Evolutionary conservation across 2,113 vertebrate species (phyloP), one percentile per base, ranked within the genome.

Genomic region (Triplophysa tibetana): DNA sequence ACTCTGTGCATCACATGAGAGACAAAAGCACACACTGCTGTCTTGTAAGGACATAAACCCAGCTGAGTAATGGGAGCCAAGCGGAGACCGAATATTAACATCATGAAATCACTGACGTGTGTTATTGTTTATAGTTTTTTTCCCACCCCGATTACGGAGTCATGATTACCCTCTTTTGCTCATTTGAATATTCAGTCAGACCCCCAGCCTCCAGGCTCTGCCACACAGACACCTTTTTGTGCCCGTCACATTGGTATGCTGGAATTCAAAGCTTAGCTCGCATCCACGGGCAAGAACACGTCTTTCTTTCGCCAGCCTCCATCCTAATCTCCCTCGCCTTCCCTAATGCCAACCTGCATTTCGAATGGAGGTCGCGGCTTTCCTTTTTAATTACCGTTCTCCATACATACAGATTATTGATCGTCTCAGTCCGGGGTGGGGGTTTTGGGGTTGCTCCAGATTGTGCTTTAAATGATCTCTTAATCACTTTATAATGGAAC

Each of bases 401-500:
- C 65, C 76, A 72, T 79, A 84, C 73, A 81, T 86, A 84, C 81
- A 78, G 76, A 8, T 41, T 88, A 89, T 90, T 78, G 90, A 90
- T 90, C 78, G 80, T 38, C 68, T 14, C 64, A 77, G 66, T 84
- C 77, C 68, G 9, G 69, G 78, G 72, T 70, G 79, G 81, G 73
- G 77, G 69, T 79, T 48, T 60, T 81, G 56, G 48, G 84, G 78
- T 80, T 83, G 82, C 82, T 52, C 17, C 43, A 75, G 85, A 90
- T 86, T 87, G 87, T 85, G 85, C 86, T 85, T 84, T 79, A 84
- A 88, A 89, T 87, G 66, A 90, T 88, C 84, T 84, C 82, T 88
- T 90, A 89, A 89, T 91, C 88, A 89, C 83, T 90, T 89, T 80
- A 85, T 89, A 89, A 90, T 90, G 88, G 86, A 83, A 79, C 83